Base-by-base conservation (phyloP, 2,113 vertebrate species). In the Aphelocoma coerulescens region DNA sequence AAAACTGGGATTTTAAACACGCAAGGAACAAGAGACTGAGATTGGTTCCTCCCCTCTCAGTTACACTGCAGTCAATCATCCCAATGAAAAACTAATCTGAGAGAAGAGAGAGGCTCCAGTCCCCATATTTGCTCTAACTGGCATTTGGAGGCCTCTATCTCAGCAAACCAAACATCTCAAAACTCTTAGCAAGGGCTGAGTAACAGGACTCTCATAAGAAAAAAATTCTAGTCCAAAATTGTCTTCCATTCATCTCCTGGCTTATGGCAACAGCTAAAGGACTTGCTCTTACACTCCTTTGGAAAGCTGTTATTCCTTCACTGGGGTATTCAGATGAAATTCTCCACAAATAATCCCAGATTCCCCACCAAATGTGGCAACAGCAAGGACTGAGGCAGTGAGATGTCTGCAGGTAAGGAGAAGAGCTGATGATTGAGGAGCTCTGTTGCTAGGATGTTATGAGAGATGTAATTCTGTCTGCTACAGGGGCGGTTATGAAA, bases 391-490 rank as follows among this genome's bases (percentile, higher is more conserved):
- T 32, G 52, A 93, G 46, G 28, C 66, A 57, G 57, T 16, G 65
- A 67, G 41, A 76, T 78, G 33, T 54, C 23, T 88, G 74, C 74
- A 62, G 68, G 71, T 84, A 39, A 85, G 84, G 52, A 85, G 73
- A 66, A 57, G 85, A 80, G 68, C 66, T 18, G 22, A 20, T 55
- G 67, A 28, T 3, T 16, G 78, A 95, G 82, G 62, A 91, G 58
- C 85, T 88, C 74, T 69, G 91, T 94, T 96, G 94, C 94, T 95
- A 97, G 96, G 91, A 58, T 83, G 89, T 88, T 78, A 4, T 5
- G 69, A 88, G 94, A 87, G 82, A 63, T 89, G 67, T 37, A 44
- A 77, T 73, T 67, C 71, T 67, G 85, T 28, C 82, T 94, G 82
- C 78, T 91, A 73, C 71, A 88, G 79, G 51, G 91, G 82, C 13